Evolutionary conservation across 1,140 invertebrate genomes (phyloP), one percentile per base, ranked within the genome.

Genomic region (Heliconius hewitsoni): DNA sequence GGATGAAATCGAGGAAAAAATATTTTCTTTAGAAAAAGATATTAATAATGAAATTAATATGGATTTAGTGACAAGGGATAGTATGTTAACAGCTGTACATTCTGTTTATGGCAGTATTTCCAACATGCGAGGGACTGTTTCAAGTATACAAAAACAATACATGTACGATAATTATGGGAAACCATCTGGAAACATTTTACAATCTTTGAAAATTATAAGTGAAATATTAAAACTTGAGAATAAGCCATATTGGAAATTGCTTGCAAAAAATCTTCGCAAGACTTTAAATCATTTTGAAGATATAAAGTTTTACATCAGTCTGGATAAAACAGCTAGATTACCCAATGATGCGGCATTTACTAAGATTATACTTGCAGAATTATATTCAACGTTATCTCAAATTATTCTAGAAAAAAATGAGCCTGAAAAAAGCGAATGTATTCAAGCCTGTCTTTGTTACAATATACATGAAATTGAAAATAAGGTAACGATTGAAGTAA

Each of bases 231-330:
- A 87, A 79, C 75, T 78, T 52, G 81, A 85, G 42, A 73, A 86
- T 30, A 87, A 85, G 79, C 13, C 27, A 66, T 78, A 76, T 27
- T 91, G 88, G 87, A 91, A 90, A 80, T 77, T 74, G 52, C 83
- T 91, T 50, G 85, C 87, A 34, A 92, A 92, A 74, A 85, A 84
- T 34, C 76, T 93, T 75, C 86, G 93, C 9, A 90, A 90, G 73
- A 82, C 90, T 52, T 82, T 93, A 23, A 94, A 93, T 84, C 93
- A 94, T 84, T 94, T 94, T 82, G 93, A 93, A 84, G 93, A 94
- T 81, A 88, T 94, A 3, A 94, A 94, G 70, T 94, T 94, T 84
- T 94, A 94, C 81, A 91, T 94, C 50, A 94, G 92, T 82, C 83
- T 94, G n/a, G 93, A 94, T 83, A 94, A 93, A 88, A 93, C 93